Base-by-base conservation (phyloP, 2,888 invertebrate species). In the Ochropleura leucogaster region DNA sequence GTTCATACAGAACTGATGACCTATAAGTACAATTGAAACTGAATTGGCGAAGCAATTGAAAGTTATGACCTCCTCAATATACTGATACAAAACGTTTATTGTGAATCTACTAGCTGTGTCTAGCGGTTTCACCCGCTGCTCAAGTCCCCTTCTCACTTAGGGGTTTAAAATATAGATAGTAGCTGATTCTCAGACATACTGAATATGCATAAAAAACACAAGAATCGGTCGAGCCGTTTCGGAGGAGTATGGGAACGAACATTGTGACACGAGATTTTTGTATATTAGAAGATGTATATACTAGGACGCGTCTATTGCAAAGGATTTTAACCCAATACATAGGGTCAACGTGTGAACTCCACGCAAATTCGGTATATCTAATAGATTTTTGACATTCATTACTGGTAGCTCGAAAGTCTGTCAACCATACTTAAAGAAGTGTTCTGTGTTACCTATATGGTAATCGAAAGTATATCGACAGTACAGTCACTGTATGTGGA, bases 1-100 rank as follows among this genome's bases (percentile, higher is more conserved):
- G 59, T 65, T 59, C 59, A 62, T 63, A 66, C 16, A 74, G 59
- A 81, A 49, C 46, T 63, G 82, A 68, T 70, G 67, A 64, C 53
- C 70, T 57, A 49, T 47, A 30, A 30, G 30, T 30, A 71, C 78
- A 79, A 79, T 82, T 82, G 83, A 67, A 49, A 55, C 64, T 67
- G 40, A 47, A 77, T 70, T 77, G 51, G 72, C 30, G 65, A 68
- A 65, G 70, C 64, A 79, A 72, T 71, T 77, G 68, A 79, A 70
- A 77, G 66, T 75, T 55, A 51, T 67, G 62, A 73, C 67, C 72
- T 76, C 72, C 68, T 79, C 68, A 71, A 68, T 76, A 59, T 20
- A 55, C 20, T 59, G 30, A 59, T 44, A 44, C 42, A 62, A 40
- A 68, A 67, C 51, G 69, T 30, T 16, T 30, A 57, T n/a, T 44